Base-by-base conservation (phyloP, 2,113 vertebrate genomes). In the Mustela lutreola region DNA sequence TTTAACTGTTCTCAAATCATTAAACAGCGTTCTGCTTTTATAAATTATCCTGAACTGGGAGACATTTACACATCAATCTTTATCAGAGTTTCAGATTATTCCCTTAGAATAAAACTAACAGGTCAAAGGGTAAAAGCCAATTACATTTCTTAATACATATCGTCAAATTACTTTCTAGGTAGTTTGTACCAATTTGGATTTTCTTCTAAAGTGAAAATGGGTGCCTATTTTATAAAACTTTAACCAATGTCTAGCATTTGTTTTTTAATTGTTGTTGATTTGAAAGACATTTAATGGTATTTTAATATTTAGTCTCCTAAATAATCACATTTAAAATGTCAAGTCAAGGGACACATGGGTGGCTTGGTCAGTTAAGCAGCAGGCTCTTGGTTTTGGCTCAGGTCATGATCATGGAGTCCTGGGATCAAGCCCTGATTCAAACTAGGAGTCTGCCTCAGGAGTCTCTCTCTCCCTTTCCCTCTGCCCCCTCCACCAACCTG, bases 81-180 rank as follows among this genome's bases (percentile, higher is more conserved):
- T 88, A 93, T n/a, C 12, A 85, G 58, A 89, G 22, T 82, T 91
- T 80, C 65, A 84, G n/a, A 89, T 80, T 90, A 93, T 62, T 94
- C 71, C 22, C 36, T 85, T 81, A 87, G 39, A 62, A 82, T 78
- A 90, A 91, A 87, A 83, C 45, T n/a, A 60, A 42, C 50, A 14
- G 28, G 26, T 89, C 33, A 82, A 92, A 76, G 73, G 5, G 15
- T 45, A 82, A 90, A 95, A 83, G 60, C 56, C 79, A 1, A 56
- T 76, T 62, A 93, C 84, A 93, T 33, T 26, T 88, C 19, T 83
- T 91, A 11, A 75, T 48, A 81, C 0, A 36, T 78, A 84, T 26
- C 60, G 10, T 88, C 82, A 95, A 89, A 84, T 80, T 83, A 91
- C 31, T 88, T 80, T 85, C 58, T 65, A 89, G 78, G 86, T n/a